Percentiles rank a stretch among this genome's conserved stretches.
Evolutionary conservation across 2,797 vertebrate genomes (phyloP).

Genomic region (Gymnoscopelus braueri): DNA sequence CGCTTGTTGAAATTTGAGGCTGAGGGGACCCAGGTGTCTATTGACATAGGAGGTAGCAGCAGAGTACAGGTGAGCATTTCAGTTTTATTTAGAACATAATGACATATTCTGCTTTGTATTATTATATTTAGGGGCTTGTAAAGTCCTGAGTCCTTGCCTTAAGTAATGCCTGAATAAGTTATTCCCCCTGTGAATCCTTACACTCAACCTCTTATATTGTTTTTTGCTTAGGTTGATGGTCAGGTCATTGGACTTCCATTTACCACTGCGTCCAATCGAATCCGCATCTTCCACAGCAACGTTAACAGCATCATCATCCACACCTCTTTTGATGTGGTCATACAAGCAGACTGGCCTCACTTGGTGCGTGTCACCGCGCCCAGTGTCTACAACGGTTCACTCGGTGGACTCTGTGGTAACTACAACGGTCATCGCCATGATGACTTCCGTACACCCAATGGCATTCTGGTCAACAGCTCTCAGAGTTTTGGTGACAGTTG

Average conservation of each 20-base stretch:
- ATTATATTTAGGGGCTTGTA: too few relatives aligned
- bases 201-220: background rate
- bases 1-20: slow-evolving; percentile 64
- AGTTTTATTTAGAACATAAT: background rate
- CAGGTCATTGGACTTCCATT: slow-evolving; percentile 61
- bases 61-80: slow-evolving; percentile 58
- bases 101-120: background rate
- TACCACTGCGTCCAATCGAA: slow-evolving; percentile 15
- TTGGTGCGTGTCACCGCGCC: slow-evolving; percentile 65
- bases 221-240: slow-evolving; percentile 65
- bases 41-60: slow-evolving; percentile 48
- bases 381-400: slow-evolving; percentile 52
- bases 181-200: background rate
- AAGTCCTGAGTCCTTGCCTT: too few relatives aligned
- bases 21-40: slow-evolving; percentile 49
- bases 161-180: too few relatives aligned
- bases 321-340: slow-evolving; percentile 68
- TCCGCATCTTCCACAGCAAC: slow-evolving; percentile 66
- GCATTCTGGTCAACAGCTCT: slow-evolving; percentile 31
- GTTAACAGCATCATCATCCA: slow-evolving; percentile 59
- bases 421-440: slow-evolving; percentile 59
- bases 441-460: slow-evolving; percentile 61
- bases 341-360: slow-evolving; percentile 71
- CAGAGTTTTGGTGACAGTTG: slow-evolving; percentile 70
- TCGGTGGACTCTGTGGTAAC: slow-evolving; percentile 76